phyloP scores from a whole-genome alignment of 2,113 vertebrate species.

The Zosterops lateralis region DNA sequence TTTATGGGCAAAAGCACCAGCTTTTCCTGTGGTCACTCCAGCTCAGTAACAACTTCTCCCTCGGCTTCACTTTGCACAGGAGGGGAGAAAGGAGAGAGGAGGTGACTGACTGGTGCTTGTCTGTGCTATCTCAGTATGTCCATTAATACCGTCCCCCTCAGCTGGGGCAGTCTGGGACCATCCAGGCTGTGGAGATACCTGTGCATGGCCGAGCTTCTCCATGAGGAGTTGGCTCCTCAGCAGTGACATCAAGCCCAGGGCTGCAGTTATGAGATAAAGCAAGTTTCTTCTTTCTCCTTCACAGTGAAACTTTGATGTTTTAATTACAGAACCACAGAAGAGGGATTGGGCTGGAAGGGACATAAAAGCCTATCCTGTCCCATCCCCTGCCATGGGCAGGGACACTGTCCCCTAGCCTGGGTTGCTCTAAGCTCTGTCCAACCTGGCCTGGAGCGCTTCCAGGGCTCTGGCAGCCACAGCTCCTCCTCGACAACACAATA shows the following conservation, averaged over 20 bases:
- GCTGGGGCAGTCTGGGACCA: not conserved
- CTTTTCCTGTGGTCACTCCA: not conserved
- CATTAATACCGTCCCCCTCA: not conserved
- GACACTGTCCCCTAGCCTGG: not conserved
- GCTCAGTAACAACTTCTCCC: not conserved
- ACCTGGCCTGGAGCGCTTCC: not conserved
- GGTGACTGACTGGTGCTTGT: not conserved
- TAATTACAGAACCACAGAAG: not conserved
- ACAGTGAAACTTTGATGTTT: not conserved
- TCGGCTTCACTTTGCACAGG: not conserved
- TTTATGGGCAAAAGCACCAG: not conserved
- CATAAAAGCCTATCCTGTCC: not conserved
- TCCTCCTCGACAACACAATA: not conserved
- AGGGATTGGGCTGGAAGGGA: not conserved
- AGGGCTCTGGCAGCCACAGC: not conserved
- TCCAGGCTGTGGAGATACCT: not conserved
- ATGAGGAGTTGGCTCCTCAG: not conserved
- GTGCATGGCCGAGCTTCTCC: fast-evolving
- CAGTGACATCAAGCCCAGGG: not conserved
- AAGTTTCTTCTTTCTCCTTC: not conserved
- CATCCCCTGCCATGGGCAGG: not conserved
- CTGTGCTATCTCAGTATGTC: not conserved
- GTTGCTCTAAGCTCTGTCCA: not conserved
- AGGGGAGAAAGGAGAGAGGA: not conserved
- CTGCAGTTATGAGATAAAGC: not conserved